A percentile compares a stretch with the other conserved stretches of the same genome.
phyloP scores from a whole-genome alignment of 2,113 vertebrate species.

The Aix galericulata region DNA sequence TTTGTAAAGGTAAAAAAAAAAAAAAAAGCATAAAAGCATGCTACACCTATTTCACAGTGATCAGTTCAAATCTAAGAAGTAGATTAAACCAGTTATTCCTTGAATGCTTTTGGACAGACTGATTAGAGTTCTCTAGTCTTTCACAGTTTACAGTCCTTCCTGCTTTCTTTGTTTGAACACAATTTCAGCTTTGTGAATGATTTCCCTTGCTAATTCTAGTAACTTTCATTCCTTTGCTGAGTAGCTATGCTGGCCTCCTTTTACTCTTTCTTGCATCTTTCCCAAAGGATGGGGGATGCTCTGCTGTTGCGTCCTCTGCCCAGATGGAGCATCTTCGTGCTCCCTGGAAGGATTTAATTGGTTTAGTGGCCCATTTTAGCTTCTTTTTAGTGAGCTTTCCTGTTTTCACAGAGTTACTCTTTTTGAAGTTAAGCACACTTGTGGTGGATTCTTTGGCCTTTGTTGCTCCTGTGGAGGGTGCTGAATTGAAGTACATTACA shows the following conservation, averaged over 20 bases:
- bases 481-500: conserved; percentile 19
- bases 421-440: conserved; percentile 31
- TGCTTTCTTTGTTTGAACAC: not conserved
- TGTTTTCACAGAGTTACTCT: conserved; percentile 1
- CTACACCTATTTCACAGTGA: not conserved
- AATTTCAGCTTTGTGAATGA: not conserved
- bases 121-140: not conserved
- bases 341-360: conserved; percentile 12
- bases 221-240: not conserved
- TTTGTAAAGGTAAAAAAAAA: not conserved
- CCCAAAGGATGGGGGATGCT: not conserved
- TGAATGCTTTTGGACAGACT: not conserved
- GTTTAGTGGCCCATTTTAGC: not conserved
- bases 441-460: conserved; percentile 34
- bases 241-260: not conserved
- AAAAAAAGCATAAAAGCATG: not conserved
- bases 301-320: not conserved
- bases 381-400: conserved; percentile 9
- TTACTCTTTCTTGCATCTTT: not conserved
- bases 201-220: not conserved
- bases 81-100: not conserved
- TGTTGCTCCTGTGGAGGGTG: not conserved
- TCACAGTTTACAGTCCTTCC: not conserved
- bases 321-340: not conserved
- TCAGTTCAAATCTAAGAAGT: not conserved